Percentiles rank a stretch among this genome's conserved stretches.
phyloP scores from a whole-genome alignment of 2,113 vertebrate species.

The Lophotis ruficrista region DNA sequence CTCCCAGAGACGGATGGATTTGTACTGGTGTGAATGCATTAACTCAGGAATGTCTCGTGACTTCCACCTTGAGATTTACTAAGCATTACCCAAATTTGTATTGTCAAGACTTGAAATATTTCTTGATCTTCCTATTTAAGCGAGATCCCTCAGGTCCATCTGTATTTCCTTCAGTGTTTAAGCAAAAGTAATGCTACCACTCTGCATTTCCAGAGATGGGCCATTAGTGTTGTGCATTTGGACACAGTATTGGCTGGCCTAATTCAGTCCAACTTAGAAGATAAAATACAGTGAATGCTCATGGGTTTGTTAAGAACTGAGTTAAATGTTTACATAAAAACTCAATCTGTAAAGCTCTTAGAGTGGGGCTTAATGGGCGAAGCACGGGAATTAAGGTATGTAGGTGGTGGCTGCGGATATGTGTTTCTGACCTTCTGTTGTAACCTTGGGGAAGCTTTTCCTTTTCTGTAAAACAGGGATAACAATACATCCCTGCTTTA shows the following conservation, averaged over 20 bases:
- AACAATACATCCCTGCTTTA: neutral
- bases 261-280: neutral
- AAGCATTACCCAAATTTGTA: neutral
- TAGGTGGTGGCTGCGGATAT: neutral
- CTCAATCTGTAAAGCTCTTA: neutral
- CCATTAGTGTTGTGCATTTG: neutral
- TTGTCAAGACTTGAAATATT: neutral
- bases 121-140: neutral
- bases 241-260: neutral
- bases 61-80: neutral
- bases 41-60: neutral
- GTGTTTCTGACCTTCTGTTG: neutral
- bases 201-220: neutral
- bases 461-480: neutral
- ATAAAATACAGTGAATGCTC: neutral
- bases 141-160: neutral
- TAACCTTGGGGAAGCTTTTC: conserved; percentile 35
- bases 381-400: neutral
- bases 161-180: neutral
- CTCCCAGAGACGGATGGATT: neutral
- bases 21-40: neutral
- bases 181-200: neutral
- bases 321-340: neutral
- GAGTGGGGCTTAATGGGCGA: neutral
- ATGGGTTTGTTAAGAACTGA: neutral